Evolutionary conservation across 2,888 invertebrate genomes (phyloP).

Genomic region (Hoplodrina ambigua): DNA sequence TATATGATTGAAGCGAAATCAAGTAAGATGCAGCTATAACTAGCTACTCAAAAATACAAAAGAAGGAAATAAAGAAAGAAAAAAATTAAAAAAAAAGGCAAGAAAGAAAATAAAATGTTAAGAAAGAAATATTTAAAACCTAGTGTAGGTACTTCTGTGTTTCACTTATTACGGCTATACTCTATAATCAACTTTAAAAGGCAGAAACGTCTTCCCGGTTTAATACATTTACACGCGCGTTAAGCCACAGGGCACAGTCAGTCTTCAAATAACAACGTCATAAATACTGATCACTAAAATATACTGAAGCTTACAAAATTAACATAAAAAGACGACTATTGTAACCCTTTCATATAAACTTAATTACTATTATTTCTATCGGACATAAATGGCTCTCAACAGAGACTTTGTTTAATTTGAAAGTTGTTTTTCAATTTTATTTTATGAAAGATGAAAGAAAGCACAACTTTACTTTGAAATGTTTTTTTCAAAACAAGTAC

Average conservation of each 20-base stretch:
- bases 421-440: conserved; percentile 31
- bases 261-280: not conserved
- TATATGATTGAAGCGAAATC: too few species aligned
- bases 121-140: too few species aligned
- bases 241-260: not conserved
- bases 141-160: too few species aligned
- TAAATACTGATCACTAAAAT: conserved; percentile 8
- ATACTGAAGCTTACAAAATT: not conserved
- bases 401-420: conserved; percentile 17
- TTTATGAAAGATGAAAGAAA: conserved; percentile 24
- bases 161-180: too few species aligned
- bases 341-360: not conserved
- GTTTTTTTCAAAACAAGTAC: conserved; percentile 25
- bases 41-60: too few species aligned
- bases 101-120: too few species aligned
- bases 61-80: too few species aligned
- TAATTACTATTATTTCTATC: not conserved
- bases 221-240: not conserved
- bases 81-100: too few species aligned
- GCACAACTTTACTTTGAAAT: conserved; percentile 1
- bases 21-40: too few species aligned
- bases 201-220: not conserved
- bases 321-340: not conserved
- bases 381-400: conserved; percentile 14
- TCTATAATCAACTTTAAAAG: not conserved